These are phyloP conservation scores for Cotesia typhae DNA, from an alignment of 1,140 invertebrate genomes.

Conservation along the genomic window DNA sequence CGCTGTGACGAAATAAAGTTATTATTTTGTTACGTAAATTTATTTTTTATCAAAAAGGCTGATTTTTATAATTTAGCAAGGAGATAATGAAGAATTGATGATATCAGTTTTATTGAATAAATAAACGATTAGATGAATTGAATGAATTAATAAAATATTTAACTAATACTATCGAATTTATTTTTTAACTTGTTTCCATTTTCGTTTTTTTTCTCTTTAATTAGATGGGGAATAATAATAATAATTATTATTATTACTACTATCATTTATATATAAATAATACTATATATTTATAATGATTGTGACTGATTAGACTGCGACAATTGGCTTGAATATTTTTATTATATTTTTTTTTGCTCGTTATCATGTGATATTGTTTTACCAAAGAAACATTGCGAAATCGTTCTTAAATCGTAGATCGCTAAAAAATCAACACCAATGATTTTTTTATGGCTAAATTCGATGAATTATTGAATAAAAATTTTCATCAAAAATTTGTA, in stretches of 20 bases:
- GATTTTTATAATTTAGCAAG: slow-evolving; percentile 62
- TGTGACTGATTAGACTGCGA: slow-evolving; percentile 58
- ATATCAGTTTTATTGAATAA: slow-evolving; percentile 53
- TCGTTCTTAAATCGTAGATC: slow-evolving; percentile 44
- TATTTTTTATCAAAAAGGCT: slow-evolving; percentile 60
- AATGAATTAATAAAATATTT: too few relatives aligned
- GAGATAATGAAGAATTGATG: too few relatives aligned
- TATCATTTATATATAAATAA: slow-evolving; percentile 44
- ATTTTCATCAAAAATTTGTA: neutral
- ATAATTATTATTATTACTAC: slow-evolving; percentile 11
- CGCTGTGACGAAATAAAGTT: slow-evolving; percentile 59
- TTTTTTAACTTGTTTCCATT: slow-evolving; percentile 51
- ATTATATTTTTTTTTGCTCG: slow-evolving; percentile 46
- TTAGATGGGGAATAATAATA: slow-evolving; percentile 36
- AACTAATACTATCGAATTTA: slow-evolving; percentile 46
- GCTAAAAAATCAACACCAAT: slow-evolving; percentile 9
- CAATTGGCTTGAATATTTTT: too few relatives aligned
- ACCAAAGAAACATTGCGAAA: slow-evolving; percentile 65
- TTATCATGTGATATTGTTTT: slow-evolving; percentile 64
- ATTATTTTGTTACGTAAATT: slow-evolving; percentile 56
- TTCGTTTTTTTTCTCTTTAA: slow-evolving; percentile 43
- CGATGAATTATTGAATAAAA: neutral
- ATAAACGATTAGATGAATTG: slow-evolving; percentile 26
- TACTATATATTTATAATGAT: slow-evolving; percentile 41
- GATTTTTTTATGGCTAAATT: neutral